These are phyloP conservation scores for Sarcophaga variegata DNA, from an alignment of 2,888 invertebrate species.

Conservation along the genomic window DNA sequence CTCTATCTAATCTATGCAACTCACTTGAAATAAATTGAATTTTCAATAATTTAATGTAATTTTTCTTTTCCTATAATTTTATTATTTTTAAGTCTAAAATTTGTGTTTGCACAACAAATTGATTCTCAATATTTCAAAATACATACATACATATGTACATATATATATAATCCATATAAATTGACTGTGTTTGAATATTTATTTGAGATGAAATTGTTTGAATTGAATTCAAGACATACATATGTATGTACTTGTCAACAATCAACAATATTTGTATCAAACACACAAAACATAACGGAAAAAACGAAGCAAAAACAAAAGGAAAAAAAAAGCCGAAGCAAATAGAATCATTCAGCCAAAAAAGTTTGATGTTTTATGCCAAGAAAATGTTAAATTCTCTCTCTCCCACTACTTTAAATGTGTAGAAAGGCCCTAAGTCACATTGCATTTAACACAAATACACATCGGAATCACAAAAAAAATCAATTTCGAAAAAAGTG, in stretches of 20 bases:
- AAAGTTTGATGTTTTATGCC: not conserved
- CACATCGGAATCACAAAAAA: too few relatives aligned
- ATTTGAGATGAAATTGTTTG: slow-evolving; percentile 8
- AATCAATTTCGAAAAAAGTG: too few relatives aligned
- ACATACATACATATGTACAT: slow-evolving; percentile 2
- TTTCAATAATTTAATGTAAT: slow-evolving; percentile 54
- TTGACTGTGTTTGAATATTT: too few relatives aligned
- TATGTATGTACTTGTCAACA: slow-evolving; percentile 4
- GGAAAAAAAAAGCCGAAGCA: not conserved
- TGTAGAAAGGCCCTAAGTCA: too few relatives aligned
- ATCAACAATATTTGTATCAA: not conserved
- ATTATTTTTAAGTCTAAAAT: slow-evolving; percentile 4
- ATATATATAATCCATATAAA: too few relatives aligned
- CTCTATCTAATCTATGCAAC: slow-evolving; percentile 7
- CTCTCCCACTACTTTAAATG: too few relatives aligned
- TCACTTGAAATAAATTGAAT: slow-evolving; percentile 61
- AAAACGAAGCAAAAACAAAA: not conserved
- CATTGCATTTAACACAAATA: too few relatives aligned
- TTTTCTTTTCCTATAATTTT: slow-evolving; percentile 10
- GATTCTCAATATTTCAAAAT: slow-evolving; percentile 39
- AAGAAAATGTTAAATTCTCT: slow-evolving; percentile 1
- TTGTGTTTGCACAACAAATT: slow-evolving; percentile 38
- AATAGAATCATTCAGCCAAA: not conserved
- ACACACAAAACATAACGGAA: too few relatives aligned
- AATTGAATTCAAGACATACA: slow-evolving; percentile 21